These are phyloP conservation scores for Cantharis flavilabris DNA, from an alignment of 2,888 invertebrate species.

Conservation along the genomic window DNA sequence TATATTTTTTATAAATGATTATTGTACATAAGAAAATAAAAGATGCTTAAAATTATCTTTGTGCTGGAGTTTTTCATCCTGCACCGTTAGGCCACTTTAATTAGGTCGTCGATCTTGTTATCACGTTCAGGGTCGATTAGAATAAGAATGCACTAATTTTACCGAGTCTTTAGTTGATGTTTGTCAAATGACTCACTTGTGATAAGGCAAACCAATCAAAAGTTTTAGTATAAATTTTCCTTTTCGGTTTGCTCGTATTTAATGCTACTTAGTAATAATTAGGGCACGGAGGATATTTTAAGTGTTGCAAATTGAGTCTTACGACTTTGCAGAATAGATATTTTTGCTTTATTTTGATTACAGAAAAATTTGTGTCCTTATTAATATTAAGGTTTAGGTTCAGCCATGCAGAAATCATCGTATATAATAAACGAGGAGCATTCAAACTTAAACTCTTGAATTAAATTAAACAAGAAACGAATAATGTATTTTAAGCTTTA, in stretches of 20 bases:
- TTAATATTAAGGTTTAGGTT: no score
- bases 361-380: no score
- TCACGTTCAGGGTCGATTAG: neutral
- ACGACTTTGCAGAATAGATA: no score
- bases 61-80: neutral
- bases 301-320: no score
- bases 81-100: neutral
- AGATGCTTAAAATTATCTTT: neutral
- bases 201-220: neutral
- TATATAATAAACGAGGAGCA: no score
- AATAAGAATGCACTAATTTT: neutral
- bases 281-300: no score
- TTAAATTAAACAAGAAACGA: no score
- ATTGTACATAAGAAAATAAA: neutral
- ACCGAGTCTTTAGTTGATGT: neutral
- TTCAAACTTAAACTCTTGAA: no score
- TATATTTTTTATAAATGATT: neutral
- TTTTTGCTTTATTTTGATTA: neutral
- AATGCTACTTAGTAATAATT: no score
- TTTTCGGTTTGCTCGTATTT: no score
- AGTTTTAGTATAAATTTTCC: neutral
- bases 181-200: neutral
- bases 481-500: no score
- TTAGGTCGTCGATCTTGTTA: neutral
- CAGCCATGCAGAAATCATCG: no score